These are phyloP conservation scores for Prostheceraeus crozeri DNA, from an alignment of 2,888 invertebrate species.

Conservation along the genomic window DNA sequence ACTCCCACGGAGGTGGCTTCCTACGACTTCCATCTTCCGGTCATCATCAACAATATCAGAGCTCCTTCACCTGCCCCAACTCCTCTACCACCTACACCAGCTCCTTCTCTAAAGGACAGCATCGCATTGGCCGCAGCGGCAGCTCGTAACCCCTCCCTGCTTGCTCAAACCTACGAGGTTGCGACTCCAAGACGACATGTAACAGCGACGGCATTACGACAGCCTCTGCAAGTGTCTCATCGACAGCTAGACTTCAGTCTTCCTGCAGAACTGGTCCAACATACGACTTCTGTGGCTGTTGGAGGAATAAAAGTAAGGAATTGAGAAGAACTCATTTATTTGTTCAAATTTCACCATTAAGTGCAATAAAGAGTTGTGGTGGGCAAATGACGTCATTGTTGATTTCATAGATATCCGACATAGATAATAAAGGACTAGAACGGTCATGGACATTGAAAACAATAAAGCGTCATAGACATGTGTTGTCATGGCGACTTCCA, in stretches of 20 bases:
- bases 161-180: too few species aligned
- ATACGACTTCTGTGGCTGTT: constrained; percentile 43
- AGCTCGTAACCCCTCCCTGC: constrained; percentile 42
- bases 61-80: constrained; percentile 49
- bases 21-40: constrained; percentile 55
- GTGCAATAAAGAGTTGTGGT: too few species aligned
- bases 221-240: constrained; percentile 51
- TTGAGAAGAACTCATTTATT: too few species aligned
- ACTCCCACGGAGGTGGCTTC: constrained; percentile 55
- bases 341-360: too few species aligned
- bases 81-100: constrained; percentile 46
- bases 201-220: constrained; percentile 53
- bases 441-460: too few species aligned
- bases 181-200: constrained; percentile 52
- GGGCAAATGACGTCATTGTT: too few species aligned
- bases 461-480: too few species aligned
- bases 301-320: too few species aligned
- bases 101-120: constrained; percentile 47
- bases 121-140: constrained; percentile 44
- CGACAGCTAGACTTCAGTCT: constrained; percentile 48
- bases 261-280: constrained; percentile 45
- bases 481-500: too few species aligned
- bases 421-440: too few species aligned
- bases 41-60: constrained; percentile 50
- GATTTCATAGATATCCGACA: too few species aligned